Evolutionary conservation across 1,140 invertebrate species (phyloP).

Genomic region (Sminthurides bifidus): DNA sequence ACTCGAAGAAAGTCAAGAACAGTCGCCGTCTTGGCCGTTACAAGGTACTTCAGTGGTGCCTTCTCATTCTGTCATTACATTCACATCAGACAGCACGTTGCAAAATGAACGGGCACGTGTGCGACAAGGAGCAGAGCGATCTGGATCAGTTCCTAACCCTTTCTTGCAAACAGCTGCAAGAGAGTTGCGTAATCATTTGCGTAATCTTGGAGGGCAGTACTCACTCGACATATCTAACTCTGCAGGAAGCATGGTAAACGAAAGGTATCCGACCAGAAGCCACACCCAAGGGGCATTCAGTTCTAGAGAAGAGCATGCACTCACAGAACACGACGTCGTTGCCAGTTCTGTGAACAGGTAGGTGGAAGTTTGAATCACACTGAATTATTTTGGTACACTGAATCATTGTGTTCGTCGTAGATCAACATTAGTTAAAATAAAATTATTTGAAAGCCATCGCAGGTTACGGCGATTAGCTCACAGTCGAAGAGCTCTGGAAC

Average conservation of each 20-base stretch:
- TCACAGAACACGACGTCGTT: conserved; percentile 20
- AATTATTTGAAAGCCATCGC: conserved; percentile 21
- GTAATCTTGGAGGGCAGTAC: conserved; percentile 24
- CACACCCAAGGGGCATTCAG: conserved; percentile 23
- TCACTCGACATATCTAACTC: conserved; percentile 22
- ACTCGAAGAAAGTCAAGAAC: conserved; percentile 29
- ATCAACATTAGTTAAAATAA: background rate
- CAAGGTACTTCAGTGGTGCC: background rate
- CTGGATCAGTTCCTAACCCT: conserved; percentile 10
- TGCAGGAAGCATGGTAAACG: background rate
- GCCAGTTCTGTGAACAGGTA: conserved; percentile 28
- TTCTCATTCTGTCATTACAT: conserved; percentile 1
- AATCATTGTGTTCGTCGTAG: background rate
- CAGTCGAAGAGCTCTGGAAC: conserved; percentile 29
- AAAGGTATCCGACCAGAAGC: conserved; percentile 1
- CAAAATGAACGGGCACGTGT: conserved; percentile 8
- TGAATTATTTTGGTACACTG: no score
- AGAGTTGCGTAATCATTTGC: conserved; percentile 22
- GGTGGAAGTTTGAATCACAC: background rate
- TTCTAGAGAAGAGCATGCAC: conserved; percentile 22
- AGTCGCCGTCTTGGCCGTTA: conserved; percentile 1
- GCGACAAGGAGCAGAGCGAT: background rate
- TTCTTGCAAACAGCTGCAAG: conserved; percentile 27
- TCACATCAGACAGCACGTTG: no score
- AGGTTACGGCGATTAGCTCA: conserved; percentile 28